phyloP scores from a whole-genome alignment of 2,888 invertebrate genomes.

The Papilio elwesi region DNA sequence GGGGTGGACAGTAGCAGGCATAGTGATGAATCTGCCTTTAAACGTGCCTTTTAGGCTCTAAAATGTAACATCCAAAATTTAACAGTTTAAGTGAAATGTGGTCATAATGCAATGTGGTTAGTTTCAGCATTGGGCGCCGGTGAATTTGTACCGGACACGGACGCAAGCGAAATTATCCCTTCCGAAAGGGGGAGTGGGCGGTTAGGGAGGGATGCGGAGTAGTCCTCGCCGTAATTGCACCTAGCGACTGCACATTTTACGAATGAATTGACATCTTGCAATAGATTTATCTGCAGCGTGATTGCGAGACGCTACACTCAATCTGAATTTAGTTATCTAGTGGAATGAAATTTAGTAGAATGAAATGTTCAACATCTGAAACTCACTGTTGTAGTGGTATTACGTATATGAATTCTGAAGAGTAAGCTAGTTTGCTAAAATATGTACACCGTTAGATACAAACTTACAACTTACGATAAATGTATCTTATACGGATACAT shows the following conservation, averaged over 20 bases:
- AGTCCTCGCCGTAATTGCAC: slow-evolving; percentile 28
- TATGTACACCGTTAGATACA: too few relatives aligned
- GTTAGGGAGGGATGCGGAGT: slow-evolving; percentile 11
- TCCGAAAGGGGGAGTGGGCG: slow-evolving; percentile 25
- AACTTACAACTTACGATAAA: too few relatives aligned
- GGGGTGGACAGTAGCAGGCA: too few relatives aligned
- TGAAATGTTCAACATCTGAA: too few relatives aligned
- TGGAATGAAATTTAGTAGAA: too few relatives aligned
- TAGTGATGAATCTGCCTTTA: too few relatives aligned
- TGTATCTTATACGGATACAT: too few relatives aligned
- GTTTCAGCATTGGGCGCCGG: neutral
- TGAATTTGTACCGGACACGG: slow-evolving; percentile 26
- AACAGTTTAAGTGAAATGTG: neutral
- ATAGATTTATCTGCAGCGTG: slow-evolving; percentile 12
- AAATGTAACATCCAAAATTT: neutral
- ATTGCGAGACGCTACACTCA: slow-evolving; percentile 1
- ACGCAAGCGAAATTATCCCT: slow-evolving; percentile 45
- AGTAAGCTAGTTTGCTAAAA: too few relatives aligned
- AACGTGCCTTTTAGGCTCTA: neutral
- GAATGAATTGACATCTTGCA: slow-evolving; percentile 24
- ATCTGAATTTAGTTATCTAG: slow-evolving; percentile 6
- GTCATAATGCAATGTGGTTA: slow-evolving; percentile 3
- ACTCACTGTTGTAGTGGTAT: too few relatives aligned
- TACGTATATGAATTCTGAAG: too few relatives aligned
- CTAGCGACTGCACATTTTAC: slow-evolving; percentile 30